Evolutionary conservation across 2,113 vertebrate genomes (phyloP).

Genomic region (Ceyx melanurus): DNA sequence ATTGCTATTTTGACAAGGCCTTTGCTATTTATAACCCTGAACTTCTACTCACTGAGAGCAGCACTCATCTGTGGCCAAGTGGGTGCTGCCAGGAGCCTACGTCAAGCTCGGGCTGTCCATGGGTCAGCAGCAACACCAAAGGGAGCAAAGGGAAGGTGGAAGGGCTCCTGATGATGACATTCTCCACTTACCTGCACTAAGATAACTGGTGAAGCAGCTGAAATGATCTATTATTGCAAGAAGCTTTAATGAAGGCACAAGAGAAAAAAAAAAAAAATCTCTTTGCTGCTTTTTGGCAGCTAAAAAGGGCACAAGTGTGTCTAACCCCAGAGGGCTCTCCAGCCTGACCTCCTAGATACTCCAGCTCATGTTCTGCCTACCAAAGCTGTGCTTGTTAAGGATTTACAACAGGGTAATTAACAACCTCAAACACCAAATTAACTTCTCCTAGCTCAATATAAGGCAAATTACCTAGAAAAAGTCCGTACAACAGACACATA

Average conservation of each 20-base stretch:
- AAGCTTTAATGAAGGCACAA: not conserved
- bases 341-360: not conserved
- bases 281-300: not conserved
- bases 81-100: not conserved
- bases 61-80: not conserved
- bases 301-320: accelerated
- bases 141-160: not conserved
- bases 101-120: not conserved
- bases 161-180: not conserved
- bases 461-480: not conserved
- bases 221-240: not conserved
- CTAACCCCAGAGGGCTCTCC: not conserved
- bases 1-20: no score
- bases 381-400: not conserved
- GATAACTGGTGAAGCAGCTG: not conserved
- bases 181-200: not conserved
- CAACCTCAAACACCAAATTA: not conserved
- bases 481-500: not conserved
- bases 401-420: not conserved
- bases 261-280: not conserved
- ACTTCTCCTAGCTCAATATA: not conserved
- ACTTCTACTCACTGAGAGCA: not conserved
- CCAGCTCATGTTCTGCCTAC: not conserved
- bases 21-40: conserved; percentile 29
- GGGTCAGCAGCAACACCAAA: not conserved